A percentile compares a stretch with the other conserved stretches of the same genome.
Evolutionary conservation across 2,888 invertebrate species (phyloP).

Genomic region (Geophilus truncorum): DNA sequence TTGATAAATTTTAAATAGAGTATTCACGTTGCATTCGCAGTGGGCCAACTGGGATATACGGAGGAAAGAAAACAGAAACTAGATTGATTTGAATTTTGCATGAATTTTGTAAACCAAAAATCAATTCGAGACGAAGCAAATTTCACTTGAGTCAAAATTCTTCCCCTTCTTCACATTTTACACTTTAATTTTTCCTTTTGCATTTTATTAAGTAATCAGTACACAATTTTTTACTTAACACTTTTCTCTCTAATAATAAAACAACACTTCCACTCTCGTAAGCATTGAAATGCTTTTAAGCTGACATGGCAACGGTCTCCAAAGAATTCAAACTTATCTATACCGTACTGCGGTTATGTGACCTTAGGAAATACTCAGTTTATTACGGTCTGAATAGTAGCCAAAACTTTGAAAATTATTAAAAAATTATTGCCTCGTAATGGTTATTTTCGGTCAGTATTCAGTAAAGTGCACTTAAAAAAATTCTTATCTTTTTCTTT

Average conservation of each 20-base stretch:
- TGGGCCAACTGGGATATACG: too few relatives aligned
- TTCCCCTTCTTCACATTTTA: neutral
- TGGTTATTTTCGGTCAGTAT: neutral
- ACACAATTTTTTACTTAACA: neutral
- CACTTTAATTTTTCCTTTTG: neutral
- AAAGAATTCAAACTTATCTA: too few relatives aligned
- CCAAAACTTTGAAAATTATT: neutral
- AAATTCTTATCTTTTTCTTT: neutral
- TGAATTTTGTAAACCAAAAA: too few relatives aligned
- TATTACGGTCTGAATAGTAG: neutral
- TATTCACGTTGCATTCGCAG: too few relatives aligned
- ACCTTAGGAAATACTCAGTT: neutral
- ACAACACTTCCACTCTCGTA: neutral
- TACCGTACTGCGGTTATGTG: too few relatives aligned
- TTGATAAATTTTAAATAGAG: too few relatives aligned
- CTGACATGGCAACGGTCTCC: neutral
- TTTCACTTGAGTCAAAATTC: too few relatives aligned
- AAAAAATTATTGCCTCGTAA: too few relatives aligned
- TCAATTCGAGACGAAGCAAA: too few relatives aligned
- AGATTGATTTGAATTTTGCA: too few relatives aligned
- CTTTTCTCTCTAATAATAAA: neutral
- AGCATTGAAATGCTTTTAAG: slow-evolving; percentile 2
- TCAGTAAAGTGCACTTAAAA: neutral
- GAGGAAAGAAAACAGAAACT: too few relatives aligned
- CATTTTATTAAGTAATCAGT: neutral